These are phyloP conservation scores for Melanotaenia maccullochi DNA, from an alignment of 2,797 vertebrate genomes.

Conservation along the genomic window DNA sequence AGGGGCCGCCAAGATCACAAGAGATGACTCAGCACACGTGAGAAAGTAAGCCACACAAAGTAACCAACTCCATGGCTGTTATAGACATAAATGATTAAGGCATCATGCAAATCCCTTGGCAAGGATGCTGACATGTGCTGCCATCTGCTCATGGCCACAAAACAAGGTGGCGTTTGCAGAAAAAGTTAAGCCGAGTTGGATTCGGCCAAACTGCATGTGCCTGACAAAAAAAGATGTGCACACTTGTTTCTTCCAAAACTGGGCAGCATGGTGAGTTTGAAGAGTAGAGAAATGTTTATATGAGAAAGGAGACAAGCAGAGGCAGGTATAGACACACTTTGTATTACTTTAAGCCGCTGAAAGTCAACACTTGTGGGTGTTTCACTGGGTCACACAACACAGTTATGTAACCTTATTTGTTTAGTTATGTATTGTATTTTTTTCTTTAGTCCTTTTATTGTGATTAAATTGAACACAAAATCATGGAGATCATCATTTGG, in stretches of 20 bases:
- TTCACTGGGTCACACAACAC: conserved; percentile 45
- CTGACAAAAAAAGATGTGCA: conserved; percentile 60
- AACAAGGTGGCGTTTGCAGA: conserved; percentile 61
- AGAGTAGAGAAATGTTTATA: conserved; percentile 26
- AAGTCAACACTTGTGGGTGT: conserved; percentile 47
- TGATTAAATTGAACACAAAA: conserved; percentile 4
- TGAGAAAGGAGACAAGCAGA: conserved; percentile 21
- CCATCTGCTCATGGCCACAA: conserved; percentile 71
- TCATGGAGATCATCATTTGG: not conserved
- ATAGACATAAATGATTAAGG: conserved; percentile 64
- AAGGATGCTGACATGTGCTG: conserved; percentile 52
- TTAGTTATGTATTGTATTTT: conserved; percentile 33
- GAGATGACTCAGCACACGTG: conserved; percentile 18
- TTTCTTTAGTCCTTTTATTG: conserved; percentile 15
- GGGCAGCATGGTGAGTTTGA: conserved; percentile 39
- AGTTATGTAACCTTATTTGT: conserved; percentile 49
- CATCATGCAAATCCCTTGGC: conserved; percentile 62
- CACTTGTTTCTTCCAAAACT: conserved; percentile 44
- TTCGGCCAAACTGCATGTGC: conserved; percentile 65
- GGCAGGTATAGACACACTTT: conserved; percentile 36
- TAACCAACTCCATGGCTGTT: conserved; percentile 55
- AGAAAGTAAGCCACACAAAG: conserved; percentile 40
- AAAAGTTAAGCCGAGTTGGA: conserved; percentile 65
- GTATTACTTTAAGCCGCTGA: conserved; percentile 31
- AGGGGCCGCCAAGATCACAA: conserved; percentile 8